phyloP scores from a whole-genome alignment of 2,888 invertebrate genomes.

The Cepaea hortensis region DNA sequence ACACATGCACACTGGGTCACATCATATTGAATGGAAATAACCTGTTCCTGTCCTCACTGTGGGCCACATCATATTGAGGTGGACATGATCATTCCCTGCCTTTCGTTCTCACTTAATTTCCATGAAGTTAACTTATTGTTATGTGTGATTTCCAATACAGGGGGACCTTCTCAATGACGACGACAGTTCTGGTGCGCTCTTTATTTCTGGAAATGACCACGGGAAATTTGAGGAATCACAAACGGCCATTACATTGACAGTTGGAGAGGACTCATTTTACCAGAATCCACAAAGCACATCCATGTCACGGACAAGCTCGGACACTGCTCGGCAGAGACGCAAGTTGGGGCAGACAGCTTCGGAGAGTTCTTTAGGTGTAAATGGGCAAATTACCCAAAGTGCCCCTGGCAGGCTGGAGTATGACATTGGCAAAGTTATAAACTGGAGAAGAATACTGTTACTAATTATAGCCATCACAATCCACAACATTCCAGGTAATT shows the following conservation, averaged over 20 bases:
- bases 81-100: too few relatives aligned
- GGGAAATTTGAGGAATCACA: not conserved
- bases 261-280: not conserved
- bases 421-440: conserved; percentile 45
- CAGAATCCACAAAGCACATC: not conserved
- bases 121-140: too few relatives aligned
- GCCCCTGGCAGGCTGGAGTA: conserved; percentile 21
- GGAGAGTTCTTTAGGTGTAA: not conserved
- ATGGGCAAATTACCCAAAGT: not conserved
- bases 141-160: not conserved
- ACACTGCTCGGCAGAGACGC: conserved; percentile 12
- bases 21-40: too few relatives aligned
- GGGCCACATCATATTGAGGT: too few relatives aligned
- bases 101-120: too few relatives aligned
- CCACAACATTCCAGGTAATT: conserved; percentile 80
- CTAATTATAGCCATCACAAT: conserved; percentile 97
- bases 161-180: not conserved
- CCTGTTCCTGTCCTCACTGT: too few relatives aligned
- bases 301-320: not conserved
- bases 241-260: conserved; percentile 16
- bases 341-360: conserved; percentile 2
- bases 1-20: too few relatives aligned
- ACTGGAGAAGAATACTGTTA: conserved; percentile 82
- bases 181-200: not conserved
- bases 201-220: not conserved